Evolutionary conservation across 2,113 vertebrate species (phyloP).

Genomic region (Naja naja): DNA sequence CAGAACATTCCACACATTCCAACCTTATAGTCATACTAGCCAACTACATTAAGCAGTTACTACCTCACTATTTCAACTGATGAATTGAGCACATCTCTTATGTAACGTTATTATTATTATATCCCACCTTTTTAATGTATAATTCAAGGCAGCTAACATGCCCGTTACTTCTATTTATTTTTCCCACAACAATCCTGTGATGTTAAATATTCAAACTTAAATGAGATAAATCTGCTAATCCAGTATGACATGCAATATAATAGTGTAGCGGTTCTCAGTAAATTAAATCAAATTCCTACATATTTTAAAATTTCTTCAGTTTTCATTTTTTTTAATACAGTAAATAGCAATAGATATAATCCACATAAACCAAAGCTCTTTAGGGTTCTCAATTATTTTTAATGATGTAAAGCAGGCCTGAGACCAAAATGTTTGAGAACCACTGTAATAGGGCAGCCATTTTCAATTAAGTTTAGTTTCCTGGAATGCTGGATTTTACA

Average conservation of each 20-base stretch:
- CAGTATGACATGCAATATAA: not conserved
- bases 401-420: not conserved
- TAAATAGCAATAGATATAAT: not conserved
- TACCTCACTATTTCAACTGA: not conserved
- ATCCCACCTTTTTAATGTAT: not conserved
- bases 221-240: not conserved
- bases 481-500: not conserved
- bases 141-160: not conserved
- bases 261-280: not conserved
- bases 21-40: not conserved
- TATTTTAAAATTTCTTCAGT: not conserved
- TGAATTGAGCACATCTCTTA: no score
- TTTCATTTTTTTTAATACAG: not conserved
- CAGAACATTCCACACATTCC: not conserved
- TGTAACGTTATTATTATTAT: not conserved
- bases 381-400: not conserved
- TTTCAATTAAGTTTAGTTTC: not conserved
- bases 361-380: not conserved
- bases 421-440: not conserved
- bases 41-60: not conserved
- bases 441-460: not conserved
- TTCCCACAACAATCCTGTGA: not conserved
- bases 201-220: not conserved
- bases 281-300: not conserved
- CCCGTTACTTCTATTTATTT: not conserved